A percentile compares a stretch with the other conserved stretches of the same genome.
Evolutionary conservation across 1,140 invertebrate species (phyloP).

Genomic region (Oryzaephilus surinamensis): DNA sequence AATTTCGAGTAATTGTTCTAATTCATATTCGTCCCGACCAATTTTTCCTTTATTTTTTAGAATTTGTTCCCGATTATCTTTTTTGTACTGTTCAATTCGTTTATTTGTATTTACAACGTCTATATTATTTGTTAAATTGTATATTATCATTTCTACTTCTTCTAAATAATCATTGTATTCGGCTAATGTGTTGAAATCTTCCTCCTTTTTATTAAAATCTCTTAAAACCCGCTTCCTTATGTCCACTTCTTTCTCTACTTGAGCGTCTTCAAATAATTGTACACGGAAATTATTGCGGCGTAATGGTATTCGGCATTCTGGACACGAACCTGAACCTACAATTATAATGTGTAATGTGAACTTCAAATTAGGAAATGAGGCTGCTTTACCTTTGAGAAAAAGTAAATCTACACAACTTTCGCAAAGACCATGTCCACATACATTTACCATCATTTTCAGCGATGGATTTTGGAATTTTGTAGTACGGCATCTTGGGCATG

Average conservation of each 20-base stretch:
- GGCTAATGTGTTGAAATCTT: slow-evolving; percentile 68
- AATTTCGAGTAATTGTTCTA: slow-evolving; percentile 79
- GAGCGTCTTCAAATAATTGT: slow-evolving; percentile 92
- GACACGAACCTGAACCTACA: slow-evolving; percentile 81
- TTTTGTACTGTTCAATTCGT: slow-evolving; percentile 88
- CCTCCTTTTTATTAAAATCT: slow-evolving; percentile 87
- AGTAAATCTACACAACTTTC: slow-evolving; percentile 93
- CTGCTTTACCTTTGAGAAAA: slow-evolving; percentile 77
- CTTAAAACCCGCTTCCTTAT: slow-evolving; percentile 80
- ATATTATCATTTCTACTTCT: slow-evolving; percentile 83
- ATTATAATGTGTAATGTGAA: slow-evolving; percentile 19
- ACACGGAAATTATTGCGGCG: slow-evolving; percentile 84
- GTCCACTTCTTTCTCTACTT: slow-evolving; percentile 96
- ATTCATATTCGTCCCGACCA: slow-evolving; percentile 62
- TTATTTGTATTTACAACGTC: slow-evolving; percentile 84
- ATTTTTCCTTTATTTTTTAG: slow-evolving; percentile 72
- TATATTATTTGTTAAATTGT: slow-evolving; percentile 84
- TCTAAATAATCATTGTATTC: slow-evolving; percentile 94
- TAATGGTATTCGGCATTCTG: slow-evolving; percentile 80
- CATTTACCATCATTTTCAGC: slow-evolving; percentile 94
- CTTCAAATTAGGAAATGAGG: slow-evolving; percentile 6
- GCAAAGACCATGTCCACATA: slow-evolving; percentile 95
- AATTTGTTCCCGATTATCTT: slow-evolving; percentile 85
- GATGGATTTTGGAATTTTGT: slow-evolving; percentile 97
- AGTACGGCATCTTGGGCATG: slow-evolving; percentile 95